Evolutionary conservation across 2,113 vertebrate species (phyloP), one percentile per base, ranked within the genome.

Genomic region (Salvelinus fontinalis): DNA sequence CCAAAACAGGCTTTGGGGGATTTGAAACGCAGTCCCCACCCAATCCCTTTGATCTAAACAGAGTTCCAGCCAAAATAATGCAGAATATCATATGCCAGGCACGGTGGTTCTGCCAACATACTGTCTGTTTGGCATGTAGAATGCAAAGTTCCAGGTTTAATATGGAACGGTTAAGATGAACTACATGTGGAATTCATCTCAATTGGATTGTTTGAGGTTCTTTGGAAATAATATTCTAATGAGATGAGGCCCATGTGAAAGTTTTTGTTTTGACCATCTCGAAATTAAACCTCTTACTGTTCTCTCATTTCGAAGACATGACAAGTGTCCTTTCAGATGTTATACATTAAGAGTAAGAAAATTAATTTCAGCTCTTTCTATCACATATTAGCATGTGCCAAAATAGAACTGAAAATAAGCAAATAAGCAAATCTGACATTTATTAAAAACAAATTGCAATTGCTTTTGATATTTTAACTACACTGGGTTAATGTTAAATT

Each of bases 21-120:
- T 94, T 93, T 93, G 80, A 90, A 92, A 93, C 81, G 86, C 79
- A 82, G 90, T 87, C 88, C 87, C 82, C 86, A 0, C 1, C 84
- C 87, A 87, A 91, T 80, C 79, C 82, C 90, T 94, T 94, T 94
- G 92, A 94, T 93, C 91, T 91, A 87, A 89, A 86, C 86, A 86
- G 83, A 89, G 82, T 87, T 85, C 82, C 74, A 44, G 86, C 89
- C 82, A 91, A 86, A 84, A 87, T 88, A 84, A 90, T 87, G 88
- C 85, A 76, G 82, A 90, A 90, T 87, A 92, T 91, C 80, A 84
- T 89, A 89, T 82, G 84, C 71, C 81, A 83, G 78, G 65, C 74
- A 84, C 82, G 73, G 75, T 48, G 72, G 59, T 34, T 72, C 75
- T 76, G 86, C 83, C 77, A 74, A 71, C 64, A 67, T 83, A 76